Conservation (phyloP, 1,140 invertebrate genomes). For the Sycophaga agraensis region DNA sequence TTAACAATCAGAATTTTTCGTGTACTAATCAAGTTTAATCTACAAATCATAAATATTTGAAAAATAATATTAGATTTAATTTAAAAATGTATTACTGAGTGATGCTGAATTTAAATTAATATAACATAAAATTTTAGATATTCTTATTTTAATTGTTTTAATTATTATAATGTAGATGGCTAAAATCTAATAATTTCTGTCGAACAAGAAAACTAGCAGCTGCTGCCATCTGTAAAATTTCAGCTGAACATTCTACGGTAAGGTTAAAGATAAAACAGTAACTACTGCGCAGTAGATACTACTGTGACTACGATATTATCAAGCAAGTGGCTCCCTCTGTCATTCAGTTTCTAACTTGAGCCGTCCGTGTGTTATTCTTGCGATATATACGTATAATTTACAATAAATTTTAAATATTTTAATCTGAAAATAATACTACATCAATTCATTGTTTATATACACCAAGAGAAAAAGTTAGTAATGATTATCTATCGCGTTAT, state of each 20-base stretch:
- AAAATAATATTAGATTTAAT: no score
- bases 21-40: no score
- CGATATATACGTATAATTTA: background rate
- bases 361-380: background rate
- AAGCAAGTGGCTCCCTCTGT: constrained; percentile 10
- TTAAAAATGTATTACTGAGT: no score
- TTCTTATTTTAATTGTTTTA: background rate
- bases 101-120: background rate
- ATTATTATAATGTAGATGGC: background rate
- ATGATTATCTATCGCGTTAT: background rate
- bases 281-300: background rate
- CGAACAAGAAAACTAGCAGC: background rate
- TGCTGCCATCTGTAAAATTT: background rate
- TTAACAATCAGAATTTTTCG: no score
- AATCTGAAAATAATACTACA: background rate
- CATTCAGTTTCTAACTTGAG: background rate
- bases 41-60: no score
- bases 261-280: no score
- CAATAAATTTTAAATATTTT: background rate
- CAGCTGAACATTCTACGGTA: background rate
- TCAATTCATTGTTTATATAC: background rate
- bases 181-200: background rate
- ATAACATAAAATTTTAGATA: background rate
- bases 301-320: background rate
- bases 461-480: no score